These are phyloP conservation scores for Amaurobius ferox DNA, from an alignment of 2,888 invertebrate species.

Conservation along the genomic window DNA sequence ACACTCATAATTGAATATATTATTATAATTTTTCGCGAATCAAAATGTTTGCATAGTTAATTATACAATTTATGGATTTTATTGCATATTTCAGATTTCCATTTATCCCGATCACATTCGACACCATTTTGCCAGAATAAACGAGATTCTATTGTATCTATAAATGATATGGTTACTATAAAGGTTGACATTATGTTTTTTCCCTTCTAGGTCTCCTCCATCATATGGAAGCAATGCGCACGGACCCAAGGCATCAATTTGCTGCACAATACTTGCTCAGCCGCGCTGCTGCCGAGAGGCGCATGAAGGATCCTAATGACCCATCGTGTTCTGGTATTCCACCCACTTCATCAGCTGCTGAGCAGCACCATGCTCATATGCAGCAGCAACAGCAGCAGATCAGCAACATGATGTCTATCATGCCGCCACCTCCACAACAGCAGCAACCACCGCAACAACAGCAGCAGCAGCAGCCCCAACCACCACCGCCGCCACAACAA, in stretches of 20 bases:
- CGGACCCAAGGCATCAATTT: conserved; percentile 97
- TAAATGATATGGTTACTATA: too few relatives aligned
- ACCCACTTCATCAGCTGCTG: conserved; percentile 40
- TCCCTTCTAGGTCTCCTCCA: conserved; percentile 86
- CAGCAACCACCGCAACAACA: conserved; percentile 15
- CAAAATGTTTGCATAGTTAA: too few relatives aligned
- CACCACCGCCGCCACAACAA: conserved; percentile 44
- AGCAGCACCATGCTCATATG: conserved; percentile 8
- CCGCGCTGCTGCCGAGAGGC: conserved; percentile 91
- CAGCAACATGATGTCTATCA: conserved; percentile 26
- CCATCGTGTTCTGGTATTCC: conserved; percentile 36
- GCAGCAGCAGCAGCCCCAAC: conserved; percentile 37
- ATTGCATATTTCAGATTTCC: too few relatives aligned
- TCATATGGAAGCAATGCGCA: conserved; percentile 97
- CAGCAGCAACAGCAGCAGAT: conserved; percentile 50
- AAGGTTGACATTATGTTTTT: too few relatives aligned
- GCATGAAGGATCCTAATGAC: conserved; percentile 80
- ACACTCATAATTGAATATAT: too few relatives aligned
- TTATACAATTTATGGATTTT: too few relatives aligned
- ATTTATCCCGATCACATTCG: too few relatives aligned
- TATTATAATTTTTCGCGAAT: too few relatives aligned
- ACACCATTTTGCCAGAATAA: too few relatives aligned
- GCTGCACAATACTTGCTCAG: conserved; percentile 95
- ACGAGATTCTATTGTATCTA: too few relatives aligned
- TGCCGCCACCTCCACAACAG: conserved; percentile 24